phyloP scores from a whole-genome alignment of 2,888 invertebrate species.

The Cerceris rybyensis region DNA sequence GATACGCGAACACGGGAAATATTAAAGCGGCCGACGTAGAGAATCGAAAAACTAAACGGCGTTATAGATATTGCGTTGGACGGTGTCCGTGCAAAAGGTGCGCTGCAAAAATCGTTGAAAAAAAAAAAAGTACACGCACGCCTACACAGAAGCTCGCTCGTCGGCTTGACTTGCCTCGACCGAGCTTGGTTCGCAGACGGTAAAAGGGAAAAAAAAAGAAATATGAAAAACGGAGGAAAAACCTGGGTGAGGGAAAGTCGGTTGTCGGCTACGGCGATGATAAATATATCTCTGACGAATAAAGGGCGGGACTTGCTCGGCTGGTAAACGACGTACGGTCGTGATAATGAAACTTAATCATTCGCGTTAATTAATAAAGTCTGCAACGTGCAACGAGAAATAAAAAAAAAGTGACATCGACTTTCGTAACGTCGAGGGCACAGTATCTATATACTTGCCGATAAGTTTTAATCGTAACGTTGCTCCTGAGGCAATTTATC shows the following conservation, averaged over 20 bases:
- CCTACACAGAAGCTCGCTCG: no score
- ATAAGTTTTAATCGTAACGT: no score
- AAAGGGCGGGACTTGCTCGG: neutral
- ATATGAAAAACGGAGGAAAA: neutral
- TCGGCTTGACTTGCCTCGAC: neutral
- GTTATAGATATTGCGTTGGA: conserved; percentile 5
- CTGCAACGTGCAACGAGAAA: neutral
- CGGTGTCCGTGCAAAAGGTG: neutral
- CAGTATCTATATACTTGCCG: no score
- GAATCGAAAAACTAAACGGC: conserved; percentile 2
- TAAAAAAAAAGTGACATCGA: no score
- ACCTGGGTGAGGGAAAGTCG: neutral
- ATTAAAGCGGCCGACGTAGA: conserved; percentile 7
- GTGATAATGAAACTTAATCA: conserved; percentile 6
- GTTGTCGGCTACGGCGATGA: conserved; percentile 12
- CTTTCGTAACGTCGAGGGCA: no score
- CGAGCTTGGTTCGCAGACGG: neutral
- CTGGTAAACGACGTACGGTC: neutral
- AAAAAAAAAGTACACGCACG: neutral
- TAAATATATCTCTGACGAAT: conserved; percentile 14
- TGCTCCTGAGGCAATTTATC: no score
- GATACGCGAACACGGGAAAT: conserved; percentile 24
- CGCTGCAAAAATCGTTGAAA: neutral
- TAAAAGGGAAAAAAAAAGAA: neutral
- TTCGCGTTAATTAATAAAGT: neutral